Base-by-base conservation (phyloP, 2,888 invertebrate genomes). In the Ischnura elegans region DNA sequence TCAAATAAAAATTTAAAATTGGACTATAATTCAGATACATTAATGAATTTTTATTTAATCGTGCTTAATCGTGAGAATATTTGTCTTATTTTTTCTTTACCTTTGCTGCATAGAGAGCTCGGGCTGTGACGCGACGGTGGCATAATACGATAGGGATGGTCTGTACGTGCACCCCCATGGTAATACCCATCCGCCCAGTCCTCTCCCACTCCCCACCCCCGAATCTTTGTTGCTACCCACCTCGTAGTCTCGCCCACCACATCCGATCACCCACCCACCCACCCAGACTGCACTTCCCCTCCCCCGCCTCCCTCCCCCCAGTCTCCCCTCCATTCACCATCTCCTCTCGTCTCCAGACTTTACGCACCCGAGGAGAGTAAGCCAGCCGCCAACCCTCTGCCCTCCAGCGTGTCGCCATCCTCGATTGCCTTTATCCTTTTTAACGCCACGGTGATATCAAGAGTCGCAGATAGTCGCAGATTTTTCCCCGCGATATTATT, bases 261-360 rank as follows among this genome's bases (percentile, higher is more conserved):
- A 51, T n/a, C 87, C 16, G 55, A 36, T 51, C 55, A 5, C 8
- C 42, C 25, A 29, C 55, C 61, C 25, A 42, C 66, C 55, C 47
- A 36, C 87, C 36, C 21, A 29, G 46, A 51, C 47, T 55, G 29
- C 6, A 13, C 51, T 19, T 51, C 51, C 4, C 51, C 51, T 51
- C 55, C 87, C 87, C 87, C 47, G 29, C 55, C 42, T 8, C 87
- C 55, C 21, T 29, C 45, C 46, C 87, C 43, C 43, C 61, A 43
- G 61, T 36, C 42, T 66, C 51, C 19, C 55, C 43, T 66, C 16
- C 13, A 10, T 55, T n/a, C 19, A 43, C 25, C 61, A n/a, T 25
- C n/a, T 90, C 90, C 90, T 45, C 90, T 90, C 90, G 55, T 87
- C 87, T 87, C 90, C 61, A 90, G 90, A 90, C 90, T 90, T 10